Evolutionary conservation across 2,797 vertebrate species (phyloP).

Genomic region (Crocidura indochinensis): DNA sequence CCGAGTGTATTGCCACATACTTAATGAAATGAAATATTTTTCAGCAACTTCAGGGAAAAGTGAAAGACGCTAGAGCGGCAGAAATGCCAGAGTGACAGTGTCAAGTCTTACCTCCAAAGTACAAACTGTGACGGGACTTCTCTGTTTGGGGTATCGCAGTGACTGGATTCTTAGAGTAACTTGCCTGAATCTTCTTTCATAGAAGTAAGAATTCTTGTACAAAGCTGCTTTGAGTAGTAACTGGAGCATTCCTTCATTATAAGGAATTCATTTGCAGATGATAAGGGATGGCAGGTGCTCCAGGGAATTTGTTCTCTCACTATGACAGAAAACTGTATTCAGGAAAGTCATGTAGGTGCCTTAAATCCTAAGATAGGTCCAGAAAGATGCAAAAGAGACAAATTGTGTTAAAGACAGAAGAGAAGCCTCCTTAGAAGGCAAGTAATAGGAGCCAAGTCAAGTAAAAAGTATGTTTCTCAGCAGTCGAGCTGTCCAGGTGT

Average conservation of each 20-base stretch:
- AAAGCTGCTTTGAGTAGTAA: slow-evolving; percentile 42
- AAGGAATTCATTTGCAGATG: slow-evolving; percentile 48
- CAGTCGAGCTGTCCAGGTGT: not conserved
- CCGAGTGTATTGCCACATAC: slow-evolving; percentile 70
- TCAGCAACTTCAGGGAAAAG: slow-evolving; percentile 68
- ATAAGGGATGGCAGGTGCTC: slow-evolving; percentile 38
- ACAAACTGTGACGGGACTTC: slow-evolving; percentile 58
- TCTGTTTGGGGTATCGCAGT: slow-evolving; percentile 54
- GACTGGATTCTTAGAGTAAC: slow-evolving; percentile 61
- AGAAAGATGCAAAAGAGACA: slow-evolving; percentile 42
- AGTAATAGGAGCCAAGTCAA: not conserved
- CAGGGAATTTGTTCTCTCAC: not conserved
- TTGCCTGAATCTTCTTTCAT: slow-evolving; percentile 71
- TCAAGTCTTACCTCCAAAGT: slow-evolving; percentile 13
- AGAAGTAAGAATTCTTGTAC: slow-evolving; percentile 55
- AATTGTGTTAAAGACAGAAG: not conserved
- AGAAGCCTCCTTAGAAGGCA: not conserved
- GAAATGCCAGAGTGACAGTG: slow-evolving; percentile 53
- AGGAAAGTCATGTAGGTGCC: not conserved
- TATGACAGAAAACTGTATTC: slow-evolving; percentile 45
- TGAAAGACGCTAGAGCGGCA: slow-evolving; percentile 62
- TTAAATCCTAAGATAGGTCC: slow-evolving; percentile 48
- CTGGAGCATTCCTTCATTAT: slow-evolving; percentile 49
- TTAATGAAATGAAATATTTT: slow-evolving; percentile 80
- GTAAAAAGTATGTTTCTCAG: slow-evolving; percentile 8